phyloP scores from a whole-genome alignment of 2,888 invertebrate species.

The Xylota sylvarum region DNA sequence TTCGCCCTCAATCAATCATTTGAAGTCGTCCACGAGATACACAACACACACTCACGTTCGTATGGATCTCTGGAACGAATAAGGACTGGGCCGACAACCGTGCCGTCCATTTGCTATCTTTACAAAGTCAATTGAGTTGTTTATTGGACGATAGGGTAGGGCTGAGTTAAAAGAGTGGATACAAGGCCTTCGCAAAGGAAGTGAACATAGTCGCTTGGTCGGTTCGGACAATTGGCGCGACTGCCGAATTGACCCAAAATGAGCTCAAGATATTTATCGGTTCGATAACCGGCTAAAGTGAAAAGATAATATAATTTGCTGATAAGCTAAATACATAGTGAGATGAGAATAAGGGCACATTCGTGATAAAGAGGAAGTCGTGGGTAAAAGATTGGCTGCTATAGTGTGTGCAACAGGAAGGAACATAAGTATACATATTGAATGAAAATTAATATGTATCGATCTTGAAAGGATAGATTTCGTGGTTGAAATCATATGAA shows the following conservation, averaged over 20 bases:
- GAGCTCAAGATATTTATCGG: constrained; percentile 55
- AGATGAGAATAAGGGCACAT: constrained; percentile 33
- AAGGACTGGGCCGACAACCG: constrained; percentile 20
- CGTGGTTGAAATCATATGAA: background rate
- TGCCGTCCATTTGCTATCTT: constrained; percentile 43
- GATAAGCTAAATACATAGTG: constrained; percentile 39
- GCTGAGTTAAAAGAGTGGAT: constrained; percentile 7
- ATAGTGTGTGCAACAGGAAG: constrained; percentile 28
- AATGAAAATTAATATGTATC: background rate
- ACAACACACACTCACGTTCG: background rate
- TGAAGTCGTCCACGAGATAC: constrained; percentile 26
- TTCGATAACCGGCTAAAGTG: constrained; percentile 49
- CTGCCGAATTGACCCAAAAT: constrained; percentile 63
- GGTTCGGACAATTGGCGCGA: constrained; percentile 50
- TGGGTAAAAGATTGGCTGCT: background rate
- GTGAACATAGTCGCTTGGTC: constrained; percentile 7
- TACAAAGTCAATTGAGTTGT: constrained; percentile 71
- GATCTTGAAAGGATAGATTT: background rate
- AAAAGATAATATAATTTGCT: constrained; percentile 54
- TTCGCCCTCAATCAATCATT: constrained; percentile 69
- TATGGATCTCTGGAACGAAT: constrained; percentile 1
- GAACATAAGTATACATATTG: too few species aligned
- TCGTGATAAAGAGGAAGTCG: constrained; percentile 11
- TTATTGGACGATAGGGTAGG: constrained; percentile 55
- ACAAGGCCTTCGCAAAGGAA: constrained; percentile 1